Evolutionary conservation across 1,140 invertebrate genomes (phyloP).

Genomic region (Calycopis cecrops): DNA sequence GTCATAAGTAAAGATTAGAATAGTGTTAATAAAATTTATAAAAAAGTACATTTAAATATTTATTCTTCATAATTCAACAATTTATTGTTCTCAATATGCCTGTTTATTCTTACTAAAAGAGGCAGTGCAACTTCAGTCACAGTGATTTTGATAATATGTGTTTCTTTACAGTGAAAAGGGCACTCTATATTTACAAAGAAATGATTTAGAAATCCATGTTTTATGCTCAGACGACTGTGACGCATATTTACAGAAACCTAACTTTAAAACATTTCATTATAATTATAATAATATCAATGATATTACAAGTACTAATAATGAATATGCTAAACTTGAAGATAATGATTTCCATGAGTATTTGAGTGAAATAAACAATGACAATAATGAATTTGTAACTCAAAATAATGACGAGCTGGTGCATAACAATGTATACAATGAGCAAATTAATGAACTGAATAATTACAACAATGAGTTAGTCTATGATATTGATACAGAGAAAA

Average conservation of each 20-base stretch:
- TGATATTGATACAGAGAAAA: conserved; percentile 14
- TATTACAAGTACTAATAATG: conserved; percentile 22
- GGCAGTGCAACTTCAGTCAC: too few species aligned
- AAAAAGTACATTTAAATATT: too few species aligned
- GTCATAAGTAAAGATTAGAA: too few species aligned
- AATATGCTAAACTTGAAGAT: conserved; percentile 29
- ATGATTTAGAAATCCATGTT: conserved; percentile 38
- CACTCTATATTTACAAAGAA: conserved; percentile 46
- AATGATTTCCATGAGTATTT: conserved; percentile 19
- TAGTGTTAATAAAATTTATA: too few species aligned
- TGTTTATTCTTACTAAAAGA: too few species aligned
- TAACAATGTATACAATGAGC: conserved; percentile 22
- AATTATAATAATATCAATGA: conserved; percentile 28
- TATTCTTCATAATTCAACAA: too few species aligned
- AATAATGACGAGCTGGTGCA: conserved; percentile 13
- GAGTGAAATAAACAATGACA: conserved; percentile 15
- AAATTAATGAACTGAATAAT: conserved; percentile 16
- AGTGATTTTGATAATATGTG: too few species aligned
- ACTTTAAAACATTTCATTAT: conserved; percentile 28
- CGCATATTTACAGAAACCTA: conserved; percentile 23
- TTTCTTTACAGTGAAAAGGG: conserved; percentile 54
- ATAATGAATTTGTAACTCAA: conserved; percentile 1
- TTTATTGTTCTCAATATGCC: too few species aligned
- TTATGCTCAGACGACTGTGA: conserved; percentile 47
- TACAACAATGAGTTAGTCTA: not conserved